Evolutionary conservation across 2,113 vertebrate genomes (phyloP).

Genomic region (Erythrocercus mccallii): DNA sequence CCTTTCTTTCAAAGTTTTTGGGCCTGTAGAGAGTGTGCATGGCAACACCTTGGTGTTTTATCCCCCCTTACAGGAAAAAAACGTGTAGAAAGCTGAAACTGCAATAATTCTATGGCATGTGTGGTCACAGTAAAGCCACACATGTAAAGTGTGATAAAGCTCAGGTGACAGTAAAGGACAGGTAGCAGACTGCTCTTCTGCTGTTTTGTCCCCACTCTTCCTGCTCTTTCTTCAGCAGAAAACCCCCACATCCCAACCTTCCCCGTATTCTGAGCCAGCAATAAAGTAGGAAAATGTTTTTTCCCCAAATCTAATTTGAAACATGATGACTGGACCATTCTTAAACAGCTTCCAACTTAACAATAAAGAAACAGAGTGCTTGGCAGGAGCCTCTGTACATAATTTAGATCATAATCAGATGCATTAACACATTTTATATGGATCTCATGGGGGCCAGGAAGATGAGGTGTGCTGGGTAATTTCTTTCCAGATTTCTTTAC

Average conservation of each 20-base stretch:
- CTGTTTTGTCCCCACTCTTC: neutral
- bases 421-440: constrained; percentile 63
- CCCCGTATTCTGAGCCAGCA: neutral
- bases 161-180: neutral
- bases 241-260: neutral
- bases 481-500: constrained; percentile 51
- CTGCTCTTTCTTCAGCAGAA: neutral
- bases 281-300: neutral
- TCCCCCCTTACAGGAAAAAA: neutral
- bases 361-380: constrained; percentile 43
- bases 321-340: constrained; percentile 36
- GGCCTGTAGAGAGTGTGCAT: accelerated
- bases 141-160: no score
- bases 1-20: neutral
- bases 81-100: neutral
- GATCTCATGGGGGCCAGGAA: constrained; percentile 30
- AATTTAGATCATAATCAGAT: constrained; percentile 65
- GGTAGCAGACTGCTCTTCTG: neutral
- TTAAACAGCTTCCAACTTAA: constrained; percentile 36
- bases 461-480: constrained; percentile 58
- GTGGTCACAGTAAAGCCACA: neutral
- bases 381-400: constrained; percentile 53
- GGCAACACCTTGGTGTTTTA: neutral
- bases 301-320: constrained; percentile 34
- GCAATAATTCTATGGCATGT: neutral